Conservation (phyloP, 2,888 invertebrate species). For the Nebria brevicollis region DNA sequence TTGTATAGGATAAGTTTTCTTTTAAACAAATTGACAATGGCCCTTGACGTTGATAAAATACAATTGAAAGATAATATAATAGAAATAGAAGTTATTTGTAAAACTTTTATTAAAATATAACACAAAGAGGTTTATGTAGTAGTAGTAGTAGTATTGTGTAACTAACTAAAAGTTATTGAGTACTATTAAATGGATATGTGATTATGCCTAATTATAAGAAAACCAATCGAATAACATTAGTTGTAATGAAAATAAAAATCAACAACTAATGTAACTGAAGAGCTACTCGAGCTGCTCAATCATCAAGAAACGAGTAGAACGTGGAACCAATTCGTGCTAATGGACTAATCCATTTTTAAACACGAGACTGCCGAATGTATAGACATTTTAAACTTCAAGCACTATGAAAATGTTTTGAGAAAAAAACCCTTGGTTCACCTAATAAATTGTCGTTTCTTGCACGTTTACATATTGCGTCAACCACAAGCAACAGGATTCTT, state of each 20-base stretch:
- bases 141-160: too few relatives aligned
- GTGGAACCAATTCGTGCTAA: conserved; percentile 30
- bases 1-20: too few relatives aligned
- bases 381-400: conserved; percentile 19
- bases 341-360: conserved; percentile 32
- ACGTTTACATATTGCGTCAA: background rate
- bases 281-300: conserved; percentile 6
- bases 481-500: background rate
- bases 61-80: too few relatives aligned
- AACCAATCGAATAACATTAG: background rate
- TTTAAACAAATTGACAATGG: too few relatives aligned
- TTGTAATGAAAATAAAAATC: background rate
- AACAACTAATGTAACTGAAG: conserved; percentile 3
- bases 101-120: too few relatives aligned
- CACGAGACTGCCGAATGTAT: conserved; percentile 22
- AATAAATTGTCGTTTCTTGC: background rate
- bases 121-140: too few relatives aligned
- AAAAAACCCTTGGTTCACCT: background rate
- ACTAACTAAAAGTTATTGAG: background rate
- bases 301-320: conserved; percentile 3
- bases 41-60: too few relatives aligned
- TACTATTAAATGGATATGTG: background rate
- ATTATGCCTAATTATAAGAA: background rate
- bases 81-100: too few relatives aligned
- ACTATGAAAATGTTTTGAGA: background rate